A percentile compares a stretch with the other conserved stretches of the same genome.
Evolutionary conservation across 2,888 invertebrate genomes (phyloP).

Genomic region (Odontothrips loti): DNA sequence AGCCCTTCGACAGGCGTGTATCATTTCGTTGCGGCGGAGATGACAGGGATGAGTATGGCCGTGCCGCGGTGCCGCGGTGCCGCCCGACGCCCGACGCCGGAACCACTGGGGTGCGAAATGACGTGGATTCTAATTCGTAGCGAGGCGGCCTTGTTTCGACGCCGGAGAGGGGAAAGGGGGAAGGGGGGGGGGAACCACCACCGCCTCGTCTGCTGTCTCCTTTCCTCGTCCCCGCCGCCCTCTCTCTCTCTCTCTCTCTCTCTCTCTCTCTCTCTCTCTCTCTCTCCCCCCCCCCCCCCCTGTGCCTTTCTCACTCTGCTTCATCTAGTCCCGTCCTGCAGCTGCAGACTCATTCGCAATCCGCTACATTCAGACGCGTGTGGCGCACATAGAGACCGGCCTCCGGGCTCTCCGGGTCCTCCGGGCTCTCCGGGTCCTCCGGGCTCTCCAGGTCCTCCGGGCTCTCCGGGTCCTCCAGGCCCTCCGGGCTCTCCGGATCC

Average conservation of each 20-base stretch:
- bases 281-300: neutral
- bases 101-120: no score
- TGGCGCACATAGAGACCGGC: neutral
- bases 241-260: neutral
- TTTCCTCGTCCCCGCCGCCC: neutral
- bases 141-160: no score
- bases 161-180: no score
- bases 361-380: neutral
- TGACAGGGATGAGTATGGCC: no score
- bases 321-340: neutral
- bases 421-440: neutral
- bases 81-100: no score
- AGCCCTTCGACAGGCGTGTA: no score
- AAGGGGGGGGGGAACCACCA: no score
- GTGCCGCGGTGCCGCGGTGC: no score
- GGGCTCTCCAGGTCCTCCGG: neutral
- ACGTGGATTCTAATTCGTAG: no score
- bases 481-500: neutral
- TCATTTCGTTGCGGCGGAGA: no score
- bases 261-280: neutral
- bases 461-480: neutral
- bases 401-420: neutral
- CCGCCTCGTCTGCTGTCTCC: no score
- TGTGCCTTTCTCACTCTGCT: neutral
- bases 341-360: no score